A percentile compares a stretch with the other conserved stretches of the same genome.
phyloP scores from a whole-genome alignment of 2,113 vertebrate species.

The Percopsis transmontana region DNA sequence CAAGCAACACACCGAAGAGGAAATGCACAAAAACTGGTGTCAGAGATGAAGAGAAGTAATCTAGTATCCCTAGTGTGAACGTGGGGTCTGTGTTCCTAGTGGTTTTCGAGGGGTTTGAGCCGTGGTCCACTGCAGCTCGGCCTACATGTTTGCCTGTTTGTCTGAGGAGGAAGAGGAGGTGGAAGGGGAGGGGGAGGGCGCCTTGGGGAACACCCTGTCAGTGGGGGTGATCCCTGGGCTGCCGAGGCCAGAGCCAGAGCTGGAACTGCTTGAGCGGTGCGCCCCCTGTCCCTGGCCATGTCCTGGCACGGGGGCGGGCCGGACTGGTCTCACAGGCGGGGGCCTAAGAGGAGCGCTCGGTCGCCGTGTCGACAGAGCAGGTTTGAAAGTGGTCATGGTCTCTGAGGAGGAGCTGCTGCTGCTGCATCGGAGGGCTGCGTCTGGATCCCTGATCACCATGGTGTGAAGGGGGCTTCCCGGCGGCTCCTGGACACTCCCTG shows the following conservation, averaged over 20 bases:
- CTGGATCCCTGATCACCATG: constrained; percentile 95
- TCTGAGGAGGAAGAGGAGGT: constrained; percentile 73
- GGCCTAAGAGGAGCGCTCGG: constrained; percentile 90
- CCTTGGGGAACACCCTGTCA: constrained; percentile 90
- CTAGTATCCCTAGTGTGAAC: constrained; percentile 14
- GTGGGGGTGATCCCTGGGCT: constrained; percentile 94
- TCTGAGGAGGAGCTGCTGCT: constrained; percentile 89
- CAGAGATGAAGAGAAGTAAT: too few relatives aligned
- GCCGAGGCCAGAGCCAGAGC: constrained; percentile 88
- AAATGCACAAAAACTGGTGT: too few relatives aligned
- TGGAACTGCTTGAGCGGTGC: constrained; percentile 94
- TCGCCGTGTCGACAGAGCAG: constrained; percentile 85
- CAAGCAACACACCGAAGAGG: too few relatives aligned
- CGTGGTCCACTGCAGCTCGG: constrained; percentile 21
- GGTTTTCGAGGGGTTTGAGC: not conserved
- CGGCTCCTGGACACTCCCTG: constrained; percentile 77
- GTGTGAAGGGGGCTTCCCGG: constrained; percentile 92
- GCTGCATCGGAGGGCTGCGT: constrained; percentile 91
- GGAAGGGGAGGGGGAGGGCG: constrained; percentile 73
- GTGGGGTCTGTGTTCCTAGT: too few relatives aligned
- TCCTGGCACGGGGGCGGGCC: constrained; percentile 85
- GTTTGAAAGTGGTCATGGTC: constrained; percentile 98
- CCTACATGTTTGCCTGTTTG: constrained; percentile 73
- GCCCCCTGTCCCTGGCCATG: constrained; percentile 55
- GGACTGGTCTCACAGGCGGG: constrained; percentile 84